phyloP scores from a whole-genome alignment of 2,113 vertebrate species.

The Lanius collurio region DNA sequence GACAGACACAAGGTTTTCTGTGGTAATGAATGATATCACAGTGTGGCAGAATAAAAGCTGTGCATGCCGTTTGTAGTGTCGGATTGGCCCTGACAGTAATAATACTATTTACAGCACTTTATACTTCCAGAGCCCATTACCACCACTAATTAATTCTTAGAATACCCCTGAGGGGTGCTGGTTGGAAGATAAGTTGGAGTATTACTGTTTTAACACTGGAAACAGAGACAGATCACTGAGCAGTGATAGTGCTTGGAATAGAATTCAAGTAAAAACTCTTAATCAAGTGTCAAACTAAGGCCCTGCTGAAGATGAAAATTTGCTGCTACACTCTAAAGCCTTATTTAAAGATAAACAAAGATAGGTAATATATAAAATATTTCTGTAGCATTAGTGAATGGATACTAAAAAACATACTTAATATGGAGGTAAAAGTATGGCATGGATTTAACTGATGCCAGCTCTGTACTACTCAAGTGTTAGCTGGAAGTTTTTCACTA shows the following conservation, averaged over 20 bases:
- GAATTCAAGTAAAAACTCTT: not conserved
- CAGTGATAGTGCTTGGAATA: not conserved
- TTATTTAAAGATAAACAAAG: not conserved
- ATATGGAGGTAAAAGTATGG: accelerated
- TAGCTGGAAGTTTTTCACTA: not conserved
- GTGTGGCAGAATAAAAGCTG: not conserved
- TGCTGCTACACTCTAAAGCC: not conserved
- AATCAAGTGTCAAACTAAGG: not conserved
- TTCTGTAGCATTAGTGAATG: not conserved
- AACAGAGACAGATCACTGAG: not conserved
- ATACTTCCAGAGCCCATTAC: slow-evolving; percentile 31
- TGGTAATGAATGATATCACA: not conserved
- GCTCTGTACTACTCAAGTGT: not conserved
- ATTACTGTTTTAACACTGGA: slow-evolving; percentile 9
- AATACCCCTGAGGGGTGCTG: slow-evolving; percentile 2
- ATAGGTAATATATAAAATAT: not conserved
- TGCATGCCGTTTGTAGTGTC: not conserved
- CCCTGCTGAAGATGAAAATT: not conserved
- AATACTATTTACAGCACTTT: slow-evolving; percentile 24
- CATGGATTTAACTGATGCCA: not conserved
- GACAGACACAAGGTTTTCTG: not conserved
- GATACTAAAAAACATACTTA: accelerated
- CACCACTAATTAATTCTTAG: slow-evolving; percentile 49
- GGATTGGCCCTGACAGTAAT: slow-evolving; percentile 11
- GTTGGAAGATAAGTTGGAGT: slow-evolving; percentile 37